These are phyloP conservation scores for Exocentrus adspersus DNA, from an alignment of 2,888 invertebrate genomes.

Conservation along the genomic window DNA sequence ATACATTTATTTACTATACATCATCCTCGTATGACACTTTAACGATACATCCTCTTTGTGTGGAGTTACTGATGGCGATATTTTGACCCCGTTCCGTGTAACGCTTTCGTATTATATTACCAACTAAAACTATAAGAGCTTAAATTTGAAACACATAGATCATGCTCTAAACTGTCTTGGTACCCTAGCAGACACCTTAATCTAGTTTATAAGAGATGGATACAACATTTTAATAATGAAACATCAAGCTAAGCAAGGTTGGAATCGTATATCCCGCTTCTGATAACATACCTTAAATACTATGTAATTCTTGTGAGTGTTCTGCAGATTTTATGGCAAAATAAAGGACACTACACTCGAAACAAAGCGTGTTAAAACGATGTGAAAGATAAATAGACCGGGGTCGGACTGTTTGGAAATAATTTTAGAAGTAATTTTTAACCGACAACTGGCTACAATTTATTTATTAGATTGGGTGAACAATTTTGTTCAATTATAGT, in stretches of 20 bases:
- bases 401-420: constrained; percentile 24
- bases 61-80: neutral
- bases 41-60: neutral
- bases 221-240: no score
- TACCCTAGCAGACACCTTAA: no score
- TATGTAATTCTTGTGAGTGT: neutral
- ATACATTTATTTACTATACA: neutral
- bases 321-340: neutral
- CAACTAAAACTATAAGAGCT: neutral
- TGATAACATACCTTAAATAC: no score
- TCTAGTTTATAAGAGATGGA: no score
- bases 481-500: constrained; percentile 37
- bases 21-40: neutral
- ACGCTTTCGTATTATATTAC: neutral
- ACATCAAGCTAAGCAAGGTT: no score
- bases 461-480: constrained; percentile 30
- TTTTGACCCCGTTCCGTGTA: neutral
- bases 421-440: constrained; percentile 24
- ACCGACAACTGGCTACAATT: constrained; percentile 25
- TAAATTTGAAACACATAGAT: neutral
- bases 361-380: neutral
- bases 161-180: neutral
- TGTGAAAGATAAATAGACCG: constrained; percentile 1
- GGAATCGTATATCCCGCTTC: no score
- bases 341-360: neutral